Percentiles rank a stretch among this genome's conserved stretches.
phyloP scores from a whole-genome alignment of 2,113 vertebrate species.

The Mionectes macconnelli region DNA sequence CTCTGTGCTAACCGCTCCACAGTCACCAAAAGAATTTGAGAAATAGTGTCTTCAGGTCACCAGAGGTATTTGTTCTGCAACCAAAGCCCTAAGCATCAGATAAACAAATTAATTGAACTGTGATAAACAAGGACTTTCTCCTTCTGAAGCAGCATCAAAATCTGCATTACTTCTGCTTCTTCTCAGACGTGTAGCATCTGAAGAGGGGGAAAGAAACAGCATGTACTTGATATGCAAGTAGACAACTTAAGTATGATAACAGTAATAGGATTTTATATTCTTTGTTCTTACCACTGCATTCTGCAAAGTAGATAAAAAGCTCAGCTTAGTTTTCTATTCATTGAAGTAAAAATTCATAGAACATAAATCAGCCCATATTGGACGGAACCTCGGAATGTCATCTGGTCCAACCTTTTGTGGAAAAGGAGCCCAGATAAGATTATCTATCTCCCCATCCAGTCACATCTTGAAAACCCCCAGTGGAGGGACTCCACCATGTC shows the following conservation, averaged over 20 bases:
- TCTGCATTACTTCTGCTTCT: background rate
- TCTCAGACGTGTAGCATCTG: background rate
- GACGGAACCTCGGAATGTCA: background rate
- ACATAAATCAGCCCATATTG: background rate
- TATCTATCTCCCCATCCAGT: background rate
- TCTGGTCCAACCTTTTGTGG: background rate
- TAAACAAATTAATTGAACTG: background rate
- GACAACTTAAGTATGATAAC: background rate
- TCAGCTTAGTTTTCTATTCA: background rate
- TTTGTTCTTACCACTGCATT: background rate
- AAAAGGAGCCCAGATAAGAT: background rate
- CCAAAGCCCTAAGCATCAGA: background rate
- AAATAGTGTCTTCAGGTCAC: background rate
- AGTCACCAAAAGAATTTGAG: background rate
- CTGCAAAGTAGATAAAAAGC: background rate
- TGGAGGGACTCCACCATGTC: background rate
- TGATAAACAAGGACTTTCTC: background rate
- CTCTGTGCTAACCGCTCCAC: background rate
- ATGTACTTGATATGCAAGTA: background rate
- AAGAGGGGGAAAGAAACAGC: fast-evolving
- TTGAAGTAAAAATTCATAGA: background rate
- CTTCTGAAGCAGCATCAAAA: background rate
- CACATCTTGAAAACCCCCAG: background rate
- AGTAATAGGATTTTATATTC: background rate
- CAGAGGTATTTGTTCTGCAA: background rate